Evolutionary conservation across 2,797 vertebrate species (phyloP).

Genomic region (Chelidonichthys spinosus): DNA sequence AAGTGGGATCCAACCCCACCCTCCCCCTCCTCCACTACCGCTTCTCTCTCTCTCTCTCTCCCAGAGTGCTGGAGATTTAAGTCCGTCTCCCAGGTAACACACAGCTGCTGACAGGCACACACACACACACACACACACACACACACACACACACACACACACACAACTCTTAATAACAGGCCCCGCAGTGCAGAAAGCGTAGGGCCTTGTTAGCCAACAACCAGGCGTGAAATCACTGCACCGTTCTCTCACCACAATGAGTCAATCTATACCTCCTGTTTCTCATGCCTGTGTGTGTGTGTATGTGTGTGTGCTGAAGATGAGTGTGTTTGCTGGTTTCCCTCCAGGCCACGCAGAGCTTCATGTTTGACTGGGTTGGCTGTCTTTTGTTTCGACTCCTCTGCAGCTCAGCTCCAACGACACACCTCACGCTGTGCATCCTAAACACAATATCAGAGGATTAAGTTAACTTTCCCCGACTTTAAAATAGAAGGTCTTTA

Average conservation of each 20-base stretch:
- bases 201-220: constrained; percentile 89
- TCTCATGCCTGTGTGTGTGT: constrained; percentile 47
- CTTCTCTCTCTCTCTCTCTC: constrained; percentile 58
- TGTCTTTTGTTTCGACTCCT: constrained; percentile 72
- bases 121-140: constrained; percentile 46
- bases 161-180: constrained; percentile 66
- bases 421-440: constrained; percentile 70
- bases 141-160: constrained; percentile 60
- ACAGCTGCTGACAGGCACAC: constrained; percentile 55
- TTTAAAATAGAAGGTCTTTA: constrained; percentile 57
- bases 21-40: constrained; percentile 13
- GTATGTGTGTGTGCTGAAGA: constrained; percentile 43
- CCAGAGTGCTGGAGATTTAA: constrained; percentile 78
- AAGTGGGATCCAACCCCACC: constrained; percentile 36
- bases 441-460: constrained; percentile 70
- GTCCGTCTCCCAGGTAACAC: constrained; percentile 83
- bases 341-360: constrained; percentile 72
- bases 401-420: constrained; percentile 64
- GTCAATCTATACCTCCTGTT: constrained; percentile 85
- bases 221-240: constrained; percentile 88
- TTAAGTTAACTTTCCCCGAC: constrained; percentile 66
- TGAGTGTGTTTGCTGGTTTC: constrained; percentile 63
- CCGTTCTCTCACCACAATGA: constrained; percentile 80
- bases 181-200: constrained; percentile 85
- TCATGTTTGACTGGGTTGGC: constrained; percentile 66